phyloP scores from a whole-genome alignment of 2,113 vertebrate genomes.

The Anhinga rufa region DNA sequence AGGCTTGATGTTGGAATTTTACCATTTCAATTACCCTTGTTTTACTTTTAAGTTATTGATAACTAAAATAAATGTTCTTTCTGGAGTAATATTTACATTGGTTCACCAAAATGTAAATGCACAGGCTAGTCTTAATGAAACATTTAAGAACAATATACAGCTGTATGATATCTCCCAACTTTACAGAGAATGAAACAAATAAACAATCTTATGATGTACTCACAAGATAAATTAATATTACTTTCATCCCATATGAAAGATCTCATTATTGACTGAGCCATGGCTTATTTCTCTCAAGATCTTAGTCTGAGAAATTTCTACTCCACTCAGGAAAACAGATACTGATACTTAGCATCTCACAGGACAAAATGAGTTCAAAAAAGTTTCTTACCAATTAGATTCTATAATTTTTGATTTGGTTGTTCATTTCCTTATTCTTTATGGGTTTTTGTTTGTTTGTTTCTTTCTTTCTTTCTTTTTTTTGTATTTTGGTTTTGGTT shows the following conservation, averaged over 20 bases:
- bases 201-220: not conserved
- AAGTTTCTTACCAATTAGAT: not conserved
- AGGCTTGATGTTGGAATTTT: not conserved
- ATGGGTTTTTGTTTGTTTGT: not conserved
- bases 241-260: not conserved
- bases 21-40: not conserved
- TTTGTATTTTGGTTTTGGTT: not conserved
- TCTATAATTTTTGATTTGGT: not conserved
- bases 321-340: not conserved
- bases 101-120: not conserved
- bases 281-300: not conserved
- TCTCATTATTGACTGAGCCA: not conserved
- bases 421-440: not conserved
- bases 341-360: not conserved
- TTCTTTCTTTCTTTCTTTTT: not conserved
- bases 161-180: not conserved
- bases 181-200: not conserved
- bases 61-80: not conserved
- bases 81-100: not conserved
- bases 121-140: not conserved
- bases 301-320: not conserved
- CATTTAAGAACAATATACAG: not conserved
- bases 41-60: not conserved
- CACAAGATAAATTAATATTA: not conserved
- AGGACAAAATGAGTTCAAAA: not conserved